Base-by-base conservation (phyloP, 2,888 invertebrate species). In the Pantelozetes paolii region DNA sequence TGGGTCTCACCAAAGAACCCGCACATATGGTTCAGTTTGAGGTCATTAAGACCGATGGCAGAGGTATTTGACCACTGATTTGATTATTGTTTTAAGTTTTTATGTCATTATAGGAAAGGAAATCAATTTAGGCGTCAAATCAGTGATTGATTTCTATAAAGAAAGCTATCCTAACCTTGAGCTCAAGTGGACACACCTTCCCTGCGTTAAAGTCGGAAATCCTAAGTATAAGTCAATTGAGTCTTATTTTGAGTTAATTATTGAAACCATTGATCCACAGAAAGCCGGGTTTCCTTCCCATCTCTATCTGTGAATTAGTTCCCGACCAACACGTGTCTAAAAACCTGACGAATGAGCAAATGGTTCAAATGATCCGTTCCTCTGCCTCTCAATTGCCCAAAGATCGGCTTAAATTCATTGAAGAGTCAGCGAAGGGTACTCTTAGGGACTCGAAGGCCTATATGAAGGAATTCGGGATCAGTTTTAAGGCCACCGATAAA, bases 381-480 rank as follows among this genome's bases (percentile, higher is more conserved):
- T 50, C 71, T 20, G 57, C 71, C 18, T 71, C 71, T 20, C 23
- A 71, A 30, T 26, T 73, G 11, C 77, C 77, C 18, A 18, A n/a
- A 15, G 48, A 71, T 11, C 36, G 77, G 42, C 77, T 78, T 42
- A 23, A 57, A 18, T 40, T 64, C 26, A 77, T 78, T n/a, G 26
- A 69, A 32, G 62, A 73, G 9, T 67, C 50, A 64, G 73, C 73
- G 45, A 36, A 72, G 23, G 11, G 20, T 36, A 72, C 76, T 13
- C 54, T 54, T 2, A 71, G 45, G 23, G 67, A 71, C 32, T 73
- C 75, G 59, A 72, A 75, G 28, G 15, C 50, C 5, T 72, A 75
- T 32, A 74, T 76, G 71, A 57, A 42, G 8, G 69, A 74, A 15
- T 77, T 76, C 26, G 76, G 75, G 23, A 72, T 78, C 20, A 26